Conservation (phyloP, 2,113 vertebrate species). For the Serinus canaria region DNA sequence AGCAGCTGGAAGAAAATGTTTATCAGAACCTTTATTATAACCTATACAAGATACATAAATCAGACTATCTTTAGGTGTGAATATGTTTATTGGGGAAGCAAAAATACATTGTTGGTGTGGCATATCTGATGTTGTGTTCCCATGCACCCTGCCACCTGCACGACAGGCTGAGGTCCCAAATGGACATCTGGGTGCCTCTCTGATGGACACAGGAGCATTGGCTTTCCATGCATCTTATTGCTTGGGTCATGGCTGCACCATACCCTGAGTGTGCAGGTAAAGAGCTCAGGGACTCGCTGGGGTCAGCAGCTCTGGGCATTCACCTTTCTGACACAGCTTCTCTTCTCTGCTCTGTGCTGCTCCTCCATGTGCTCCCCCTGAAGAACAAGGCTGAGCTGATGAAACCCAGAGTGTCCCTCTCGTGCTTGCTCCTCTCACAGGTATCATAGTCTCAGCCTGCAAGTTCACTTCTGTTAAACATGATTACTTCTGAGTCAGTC, state of each 20-base stretch:
- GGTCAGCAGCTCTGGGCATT: neutral
- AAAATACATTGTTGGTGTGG: neutral
- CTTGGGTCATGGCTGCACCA: neutral
- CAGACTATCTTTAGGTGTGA: neutral
- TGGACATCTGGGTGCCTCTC: neutral
- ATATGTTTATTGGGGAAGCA: neutral
- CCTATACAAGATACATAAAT: neutral
- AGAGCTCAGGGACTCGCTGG: neutral
- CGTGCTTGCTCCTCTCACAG: rapidly evolving
- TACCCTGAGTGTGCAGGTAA: neutral
- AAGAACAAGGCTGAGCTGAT: neutral
- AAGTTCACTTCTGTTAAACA: neutral
- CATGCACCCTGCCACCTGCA: neutral
- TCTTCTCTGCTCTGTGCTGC: rapidly evolving
- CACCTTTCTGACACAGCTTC: neutral
- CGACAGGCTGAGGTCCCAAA: rapidly evolving
- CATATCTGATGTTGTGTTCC: rapidly evolving
- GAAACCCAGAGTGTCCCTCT: neutral
- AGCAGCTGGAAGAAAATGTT: neutral
- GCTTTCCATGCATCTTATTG: neutral
- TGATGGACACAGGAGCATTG: neutral
- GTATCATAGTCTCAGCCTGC: neutral
- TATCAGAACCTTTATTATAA: neutral
- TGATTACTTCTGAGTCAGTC: neutral
- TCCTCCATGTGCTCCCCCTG: neutral